Base-by-base conservation (phyloP, 2,888 invertebrate genomes). In the Digitonthophagus gazella region DNA sequence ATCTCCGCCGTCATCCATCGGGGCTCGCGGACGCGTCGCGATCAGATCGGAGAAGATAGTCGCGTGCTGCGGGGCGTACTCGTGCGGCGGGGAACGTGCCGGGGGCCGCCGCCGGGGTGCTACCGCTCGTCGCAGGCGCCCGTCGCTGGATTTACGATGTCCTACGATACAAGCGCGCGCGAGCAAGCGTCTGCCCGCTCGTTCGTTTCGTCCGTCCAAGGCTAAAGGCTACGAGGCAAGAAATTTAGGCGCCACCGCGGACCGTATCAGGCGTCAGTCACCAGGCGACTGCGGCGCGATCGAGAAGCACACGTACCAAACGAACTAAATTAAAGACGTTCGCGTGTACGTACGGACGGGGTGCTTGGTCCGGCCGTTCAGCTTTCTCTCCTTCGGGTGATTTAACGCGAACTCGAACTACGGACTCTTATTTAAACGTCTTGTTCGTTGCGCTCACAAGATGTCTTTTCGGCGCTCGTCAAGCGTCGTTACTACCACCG, bases 221-320 rank as follows among this genome's bases (percentile, higher is more conserved):
- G 58, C 28, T 70, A 71, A 72, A 74, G 72, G 75, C 73, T 71
- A 71, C 71, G 69, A 65, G 70, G 72, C 72, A 76, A 74, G 76
- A 76, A 78, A 78, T 78, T 78, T 78, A 77, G 78, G 78, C 78
- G 78, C 77, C 78, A 76, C 74, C 71, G 67, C 54, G 55, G 70
- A 68, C 54, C 56, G 71, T 72, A 75, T 74, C 75, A 75, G 73
- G 71, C 74, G 71, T 71, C 74, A 73, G 73, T 74, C 72, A 72
- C 70, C 67, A 72, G 71, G 72, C 71, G 72, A 72, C 75, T 69
- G 64, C 71, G 66, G 71, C 61, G 69, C 71, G 72, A 68, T 70
- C 66, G 76, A 75, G 75, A 75, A 76, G 76, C 61, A 61, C n/a
- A 61, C 20, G 20, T 18, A 20, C 18, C 61, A 61, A 18, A 61